Conservation (phyloP, 2,113 vertebrate genomes). For the Dipodomys stephensi region DNA sequence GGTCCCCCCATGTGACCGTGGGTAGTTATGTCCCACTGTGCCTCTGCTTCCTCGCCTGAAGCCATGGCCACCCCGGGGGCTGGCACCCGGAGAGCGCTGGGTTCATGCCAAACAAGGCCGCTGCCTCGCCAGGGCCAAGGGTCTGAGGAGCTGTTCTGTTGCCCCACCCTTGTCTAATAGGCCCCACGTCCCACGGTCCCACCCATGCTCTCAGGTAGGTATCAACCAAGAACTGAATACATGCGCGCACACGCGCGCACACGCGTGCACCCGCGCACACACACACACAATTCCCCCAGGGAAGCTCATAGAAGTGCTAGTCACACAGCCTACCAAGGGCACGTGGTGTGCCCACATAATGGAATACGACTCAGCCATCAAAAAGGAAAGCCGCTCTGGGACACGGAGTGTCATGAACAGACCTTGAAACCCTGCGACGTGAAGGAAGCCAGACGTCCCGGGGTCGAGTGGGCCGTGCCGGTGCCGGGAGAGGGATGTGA, state of each 20-base stretch:
- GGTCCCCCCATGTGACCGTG: not conserved
- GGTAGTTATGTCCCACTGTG: not conserved
- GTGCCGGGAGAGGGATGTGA: too few species aligned
- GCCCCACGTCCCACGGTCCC: not conserved
- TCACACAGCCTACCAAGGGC: not conserved
- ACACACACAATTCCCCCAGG: not conserved
- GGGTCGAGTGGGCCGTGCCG: too few species aligned
- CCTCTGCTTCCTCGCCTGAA: constrained; percentile 29
- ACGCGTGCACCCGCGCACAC: too few species aligned
- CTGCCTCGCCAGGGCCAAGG: not conserved
- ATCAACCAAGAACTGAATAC: not conserved
- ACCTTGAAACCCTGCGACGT: fast-evolving
- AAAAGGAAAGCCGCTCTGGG: not conserved
- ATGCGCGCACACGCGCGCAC: not conserved
- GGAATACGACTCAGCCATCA: not conserved
- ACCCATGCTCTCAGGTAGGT: not conserved
- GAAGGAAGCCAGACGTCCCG: not conserved
- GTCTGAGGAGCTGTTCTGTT: not conserved
- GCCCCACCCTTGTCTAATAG: not conserved
- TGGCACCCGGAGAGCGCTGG: not conserved
- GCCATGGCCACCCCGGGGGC: not conserved
- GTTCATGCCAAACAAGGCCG: not conserved
- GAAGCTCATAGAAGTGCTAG: too few species aligned
- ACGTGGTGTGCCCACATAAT: not conserved
- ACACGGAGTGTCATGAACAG: not conserved